Base-by-base conservation (phyloP, 2,113 vertebrate genomes). In the Carassius gibelio region DNA sequence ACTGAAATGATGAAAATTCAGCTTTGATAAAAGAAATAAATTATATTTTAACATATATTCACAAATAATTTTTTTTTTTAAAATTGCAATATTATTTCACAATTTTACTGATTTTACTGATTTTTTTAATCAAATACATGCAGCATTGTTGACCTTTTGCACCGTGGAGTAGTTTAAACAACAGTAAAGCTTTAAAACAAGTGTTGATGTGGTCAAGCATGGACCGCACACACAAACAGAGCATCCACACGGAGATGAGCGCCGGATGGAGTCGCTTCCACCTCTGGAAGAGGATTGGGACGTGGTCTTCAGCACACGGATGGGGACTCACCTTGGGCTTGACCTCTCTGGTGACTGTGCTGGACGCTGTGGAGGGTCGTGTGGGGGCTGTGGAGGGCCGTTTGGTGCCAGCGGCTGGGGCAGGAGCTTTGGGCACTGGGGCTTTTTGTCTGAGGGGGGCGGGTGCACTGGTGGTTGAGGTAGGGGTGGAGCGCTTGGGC, bases 241-340 rank as follows among this genome's bases (percentile, higher is more conserved):
- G n/a, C 74, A 50, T 79, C 57, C 75, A 75, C 34, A 80, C 45
- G 19, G 26, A 68, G 64, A 68, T 3, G 66, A 79, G 62, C 30
- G 77, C 48, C 15, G 17, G 19, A n/a, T 8, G 42, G 34, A 38
- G 52, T 19, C 38, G 45, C 69, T 79, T 71, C n/a, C 13, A 38
- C 17, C 64, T 59, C 23, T 15, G 52, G 72, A 85, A 7, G 8
- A n/a, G 23, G 2, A 2, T 36, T 21, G 13, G 23, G 61, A n/a
- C 8, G 11, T 74, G 10, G 19, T 19, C 15, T 8, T 7, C 15
- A 15, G n/a, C 30, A 38, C 15, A 17, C 17, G 59, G 19, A 26
- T 38, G n/a, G 10, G 48, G 15, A 88, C 96, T 95, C 92, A 99
- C 97, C 97, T 97, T 99, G 90, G 95, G 91, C 82, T 96, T 98